Evolutionary conservation across 2,113 vertebrate genomes (phyloP).

Genomic region (Vireo altiloquus): DNA sequence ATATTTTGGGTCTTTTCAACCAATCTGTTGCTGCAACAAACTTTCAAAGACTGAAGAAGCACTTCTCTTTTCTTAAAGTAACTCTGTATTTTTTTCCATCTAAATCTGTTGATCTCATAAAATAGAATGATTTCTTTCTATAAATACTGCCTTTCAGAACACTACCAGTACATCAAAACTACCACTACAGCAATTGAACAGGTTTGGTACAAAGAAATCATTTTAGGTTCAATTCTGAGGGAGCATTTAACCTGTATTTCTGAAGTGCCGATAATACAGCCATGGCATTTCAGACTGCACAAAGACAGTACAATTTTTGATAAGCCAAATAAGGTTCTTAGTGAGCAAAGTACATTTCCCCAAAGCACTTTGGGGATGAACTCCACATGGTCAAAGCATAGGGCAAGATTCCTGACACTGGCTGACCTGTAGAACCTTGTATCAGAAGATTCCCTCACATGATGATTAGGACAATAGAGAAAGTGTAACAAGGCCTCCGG

Average conservation of each 20-base stretch:
- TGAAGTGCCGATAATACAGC: neutral
- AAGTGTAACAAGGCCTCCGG: rapidly evolving
- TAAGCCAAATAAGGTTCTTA: neutral
- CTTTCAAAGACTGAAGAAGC: neutral
- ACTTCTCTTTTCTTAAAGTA: neutral
- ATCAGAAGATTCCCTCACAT: neutral
- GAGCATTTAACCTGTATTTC: neutral
- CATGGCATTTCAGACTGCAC: neutral
- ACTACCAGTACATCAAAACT: neutral
- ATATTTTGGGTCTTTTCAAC: neutral
- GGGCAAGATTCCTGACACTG: neutral
- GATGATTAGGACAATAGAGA: neutral
- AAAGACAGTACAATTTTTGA: neutral
- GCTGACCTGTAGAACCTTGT: neutral
- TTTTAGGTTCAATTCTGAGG: neutral
- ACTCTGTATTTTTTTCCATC: neutral
- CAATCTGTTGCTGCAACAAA: neutral
- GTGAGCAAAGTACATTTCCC: neutral
- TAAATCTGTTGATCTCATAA: neutral
- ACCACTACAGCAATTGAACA: neutral
- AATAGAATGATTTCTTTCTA: neutral
- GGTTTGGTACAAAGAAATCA: neutral
- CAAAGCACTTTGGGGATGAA: neutral
- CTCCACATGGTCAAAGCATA: neutral
- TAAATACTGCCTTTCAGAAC: neutral